Conservation (phyloP, 2,888 invertebrate species). For the Tenthredo scrophulariae region DNA sequence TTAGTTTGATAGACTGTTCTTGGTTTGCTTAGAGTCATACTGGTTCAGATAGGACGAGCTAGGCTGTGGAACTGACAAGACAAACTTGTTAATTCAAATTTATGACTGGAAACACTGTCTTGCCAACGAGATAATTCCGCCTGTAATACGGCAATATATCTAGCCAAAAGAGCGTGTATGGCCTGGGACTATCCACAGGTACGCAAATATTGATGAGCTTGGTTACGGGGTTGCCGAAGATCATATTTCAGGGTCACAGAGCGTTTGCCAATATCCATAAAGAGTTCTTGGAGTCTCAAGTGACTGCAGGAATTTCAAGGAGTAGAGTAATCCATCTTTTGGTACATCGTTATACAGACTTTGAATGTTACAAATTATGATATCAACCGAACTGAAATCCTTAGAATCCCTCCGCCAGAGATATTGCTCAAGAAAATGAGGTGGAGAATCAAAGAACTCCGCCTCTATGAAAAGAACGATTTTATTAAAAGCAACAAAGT, state of each 20-base stretch:
- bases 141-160: background rate
- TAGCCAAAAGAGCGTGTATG: background rate
- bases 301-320: constrained; percentile 30
- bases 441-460: background rate
- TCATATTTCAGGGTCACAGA: constrained; percentile 24
- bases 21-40: background rate
- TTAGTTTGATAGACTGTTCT: background rate
- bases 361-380: constrained; percentile 7
- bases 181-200: background rate
- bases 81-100: constrained; percentile 18
- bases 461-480: background rate
- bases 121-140: constrained; percentile 20
- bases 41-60: background rate
- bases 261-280: constrained; percentile 37
- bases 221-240: constrained; percentile 13
- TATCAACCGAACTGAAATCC: background rate
- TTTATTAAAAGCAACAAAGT: background rate
- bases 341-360: constrained; percentile 3
- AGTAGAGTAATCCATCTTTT: constrained; percentile 14
- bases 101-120: constrained; percentile 8
- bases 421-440: background rate
- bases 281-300: constrained; percentile 21
- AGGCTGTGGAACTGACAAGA: constrained; percentile 1
- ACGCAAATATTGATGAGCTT: constrained; percentile 28
- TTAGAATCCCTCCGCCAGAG: background rate